These are phyloP conservation scores for Tinea trinotella DNA, from an alignment of 2,888 invertebrate genomes.

Conservation along the genomic window DNA sequence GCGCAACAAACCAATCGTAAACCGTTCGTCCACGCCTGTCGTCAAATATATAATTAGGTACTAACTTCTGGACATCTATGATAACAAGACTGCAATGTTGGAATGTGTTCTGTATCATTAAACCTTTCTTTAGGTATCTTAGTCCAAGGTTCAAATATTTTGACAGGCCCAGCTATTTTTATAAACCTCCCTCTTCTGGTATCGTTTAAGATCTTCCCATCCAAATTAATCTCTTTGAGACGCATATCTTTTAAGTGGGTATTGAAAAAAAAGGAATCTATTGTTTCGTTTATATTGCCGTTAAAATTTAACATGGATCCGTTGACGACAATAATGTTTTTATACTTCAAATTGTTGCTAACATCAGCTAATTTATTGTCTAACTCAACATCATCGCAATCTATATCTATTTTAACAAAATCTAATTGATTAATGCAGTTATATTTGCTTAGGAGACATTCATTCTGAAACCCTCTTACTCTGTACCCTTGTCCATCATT, in stretches of 20 bases:
- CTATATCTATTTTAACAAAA: conserved; percentile 36
- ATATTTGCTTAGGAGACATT: conserved; percentile 37
- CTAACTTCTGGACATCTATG: conserved; percentile 53
- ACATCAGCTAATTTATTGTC: background rate
- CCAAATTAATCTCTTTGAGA: conserved; percentile 30
- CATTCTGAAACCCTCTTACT: conserved; percentile 38
- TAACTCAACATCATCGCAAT: conserved; percentile 30
- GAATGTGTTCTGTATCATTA: conserved; percentile 35
- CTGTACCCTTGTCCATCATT: conserved; percentile 40
- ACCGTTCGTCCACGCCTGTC: too few relatives aligned
- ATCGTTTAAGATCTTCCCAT: conserved; percentile 27
- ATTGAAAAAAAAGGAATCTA: conserved; percentile 47
- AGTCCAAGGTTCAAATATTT: conserved; percentile 42
- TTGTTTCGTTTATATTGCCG: conserved; percentile 39
- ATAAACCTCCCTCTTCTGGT: conserved; percentile 35
- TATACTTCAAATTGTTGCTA: conserved; percentile 10
- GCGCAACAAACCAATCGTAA: too few relatives aligned
- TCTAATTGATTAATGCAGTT: conserved; percentile 36
- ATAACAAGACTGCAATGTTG: conserved; percentile 44
- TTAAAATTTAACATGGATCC: conserved; percentile 33
- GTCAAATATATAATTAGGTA: too few relatives aligned
- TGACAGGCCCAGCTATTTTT: conserved; percentile 36
- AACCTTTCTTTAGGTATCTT: conserved; percentile 37
- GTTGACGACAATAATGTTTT: conserved; percentile 38
- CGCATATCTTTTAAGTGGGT: conserved; percentile 49